Percentiles rank a stretch among this genome's conserved stretches.
Evolutionary conservation across 1,140 invertebrate genomes (phyloP).

Genomic region (Marisa cornuarietis): DNA sequence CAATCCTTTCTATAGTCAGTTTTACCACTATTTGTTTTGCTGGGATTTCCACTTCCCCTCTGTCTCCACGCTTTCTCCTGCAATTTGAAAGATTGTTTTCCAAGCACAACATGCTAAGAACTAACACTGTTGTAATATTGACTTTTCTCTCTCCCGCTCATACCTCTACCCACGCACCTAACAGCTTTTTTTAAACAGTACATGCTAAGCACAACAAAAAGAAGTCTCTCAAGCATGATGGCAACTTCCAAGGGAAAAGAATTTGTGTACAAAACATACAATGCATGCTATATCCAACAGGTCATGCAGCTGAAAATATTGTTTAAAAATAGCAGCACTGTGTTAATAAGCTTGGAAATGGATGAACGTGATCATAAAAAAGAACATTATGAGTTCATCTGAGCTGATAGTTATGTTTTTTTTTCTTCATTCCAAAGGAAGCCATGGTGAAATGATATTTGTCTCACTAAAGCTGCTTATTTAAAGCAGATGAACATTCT

Average conservation of each 20-base stretch:
- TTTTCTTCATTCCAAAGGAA: background rate
- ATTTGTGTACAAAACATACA: too few species aligned
- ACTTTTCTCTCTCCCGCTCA: background rate
- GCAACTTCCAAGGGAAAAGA: too few species aligned
- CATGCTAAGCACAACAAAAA: too few species aligned
- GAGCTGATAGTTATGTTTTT: background rate
- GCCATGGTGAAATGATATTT: background rate
- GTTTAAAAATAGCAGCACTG: too few species aligned
- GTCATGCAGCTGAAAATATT: too few species aligned
- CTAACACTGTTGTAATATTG: too few species aligned
- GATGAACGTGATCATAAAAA: too few species aligned
- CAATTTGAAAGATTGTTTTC: constrained; percentile 7
- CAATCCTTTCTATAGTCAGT: constrained; percentile 80
- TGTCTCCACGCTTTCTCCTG: constrained; percentile 77
- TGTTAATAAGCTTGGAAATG: too few species aligned
- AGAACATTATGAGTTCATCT: too few species aligned
- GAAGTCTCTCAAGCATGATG: background rate
- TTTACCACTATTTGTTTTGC: constrained; percentile 82
- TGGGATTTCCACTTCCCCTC: constrained; percentile 76
- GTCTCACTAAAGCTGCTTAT: background rate
- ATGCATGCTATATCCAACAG: too few species aligned
- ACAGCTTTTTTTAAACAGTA: too few species aligned
- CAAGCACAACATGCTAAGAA: background rate
- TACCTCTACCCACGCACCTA: background rate
- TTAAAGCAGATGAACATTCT: background rate